Conservation (phyloP, 2,113 vertebrate genomes). For the Mirza zaza region DNA sequence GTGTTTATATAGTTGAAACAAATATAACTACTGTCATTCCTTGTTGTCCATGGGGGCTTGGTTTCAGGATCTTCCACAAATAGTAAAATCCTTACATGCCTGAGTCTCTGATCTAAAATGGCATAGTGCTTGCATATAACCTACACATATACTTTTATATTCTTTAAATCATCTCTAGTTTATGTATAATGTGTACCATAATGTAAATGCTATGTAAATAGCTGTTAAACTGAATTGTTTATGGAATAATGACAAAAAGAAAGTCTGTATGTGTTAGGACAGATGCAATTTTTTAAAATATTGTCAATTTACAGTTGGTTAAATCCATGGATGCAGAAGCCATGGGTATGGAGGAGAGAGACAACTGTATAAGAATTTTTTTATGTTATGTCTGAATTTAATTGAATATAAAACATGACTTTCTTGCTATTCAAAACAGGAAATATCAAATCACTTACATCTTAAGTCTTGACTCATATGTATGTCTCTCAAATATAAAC, state of each 20-base stretch:
- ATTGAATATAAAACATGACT: background rate
- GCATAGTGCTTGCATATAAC: background rate
- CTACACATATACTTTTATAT: background rate
- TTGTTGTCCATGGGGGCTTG: background rate
- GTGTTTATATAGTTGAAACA: background rate
- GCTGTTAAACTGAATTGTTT: background rate
- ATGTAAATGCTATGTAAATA: background rate
- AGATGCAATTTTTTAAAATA: background rate
- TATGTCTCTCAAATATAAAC: background rate
- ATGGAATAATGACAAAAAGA: background rate
- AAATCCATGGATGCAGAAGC: background rate
- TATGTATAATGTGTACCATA: background rate
- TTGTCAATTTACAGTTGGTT: background rate
- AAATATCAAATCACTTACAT: background rate
- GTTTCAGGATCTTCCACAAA: background rate
- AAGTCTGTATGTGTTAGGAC: background rate
- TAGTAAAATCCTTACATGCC: background rate
- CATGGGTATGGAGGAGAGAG: background rate
- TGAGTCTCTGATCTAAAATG: background rate
- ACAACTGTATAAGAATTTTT: background rate
- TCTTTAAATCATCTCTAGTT: background rate
- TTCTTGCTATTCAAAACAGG: background rate
- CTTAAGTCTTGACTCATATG: background rate
- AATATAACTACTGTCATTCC: background rate
- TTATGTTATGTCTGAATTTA: background rate